phyloP scores from a whole-genome alignment of 2,797 vertebrate species.

The Oreortyx pictus region DNA sequence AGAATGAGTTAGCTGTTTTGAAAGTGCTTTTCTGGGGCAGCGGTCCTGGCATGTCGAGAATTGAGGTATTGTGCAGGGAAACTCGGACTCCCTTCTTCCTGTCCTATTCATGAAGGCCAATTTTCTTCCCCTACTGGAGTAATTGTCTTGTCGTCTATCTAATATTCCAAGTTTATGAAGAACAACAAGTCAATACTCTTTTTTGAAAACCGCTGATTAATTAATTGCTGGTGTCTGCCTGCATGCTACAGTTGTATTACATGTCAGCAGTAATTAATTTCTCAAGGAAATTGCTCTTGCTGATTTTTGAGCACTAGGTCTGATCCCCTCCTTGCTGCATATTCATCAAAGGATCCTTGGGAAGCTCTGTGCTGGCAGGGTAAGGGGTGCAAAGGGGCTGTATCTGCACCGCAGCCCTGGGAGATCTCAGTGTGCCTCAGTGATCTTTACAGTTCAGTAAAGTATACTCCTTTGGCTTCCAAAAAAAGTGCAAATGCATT shows the following conservation, averaged over 20 bases:
- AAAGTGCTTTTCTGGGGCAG: not conserved
- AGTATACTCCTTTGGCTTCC: not conserved
- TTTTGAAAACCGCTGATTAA: constrained; percentile 48
- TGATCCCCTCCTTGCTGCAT: not conserved
- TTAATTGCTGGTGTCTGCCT: constrained; percentile 52
- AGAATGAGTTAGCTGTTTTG: not conserved
- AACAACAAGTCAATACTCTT: constrained; percentile 66
- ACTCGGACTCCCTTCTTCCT: not conserved
- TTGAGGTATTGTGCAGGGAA: not conserved
- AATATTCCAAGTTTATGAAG: constrained; percentile 56
- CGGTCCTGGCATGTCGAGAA: not conserved
- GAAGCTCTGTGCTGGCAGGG: not conserved
- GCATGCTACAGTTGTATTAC: constrained; percentile 26
- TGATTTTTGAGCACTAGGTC: not conserved
- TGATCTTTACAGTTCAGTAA: too few relatives aligned
- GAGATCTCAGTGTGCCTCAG: not conserved
- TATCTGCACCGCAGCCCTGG: not conserved
- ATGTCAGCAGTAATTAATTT: constrained; percentile 63
- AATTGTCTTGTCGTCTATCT: constrained; percentile 46
- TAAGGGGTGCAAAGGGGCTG: not conserved
- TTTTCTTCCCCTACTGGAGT: constrained; percentile 39
- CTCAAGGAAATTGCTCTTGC: constrained; percentile 47
- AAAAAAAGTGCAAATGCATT: not conserved
- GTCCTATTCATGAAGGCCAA: not conserved
- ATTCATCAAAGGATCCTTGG: not conserved